Base-by-base conservation (phyloP, 2,113 vertebrate species). In the Cyanoderma ruficeps region DNA sequence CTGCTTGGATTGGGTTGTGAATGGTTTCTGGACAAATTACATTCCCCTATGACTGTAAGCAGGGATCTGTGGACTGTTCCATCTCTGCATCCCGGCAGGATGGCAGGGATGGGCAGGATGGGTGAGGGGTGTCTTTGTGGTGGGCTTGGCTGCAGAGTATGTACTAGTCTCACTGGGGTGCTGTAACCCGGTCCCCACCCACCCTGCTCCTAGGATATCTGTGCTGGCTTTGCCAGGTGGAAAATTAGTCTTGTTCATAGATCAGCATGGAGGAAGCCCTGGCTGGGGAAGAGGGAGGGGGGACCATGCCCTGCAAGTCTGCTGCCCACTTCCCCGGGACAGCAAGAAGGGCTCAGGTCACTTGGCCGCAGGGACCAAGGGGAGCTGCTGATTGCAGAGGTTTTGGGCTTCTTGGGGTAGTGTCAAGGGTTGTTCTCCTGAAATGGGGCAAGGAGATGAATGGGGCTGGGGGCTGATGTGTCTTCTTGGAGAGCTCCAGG, bases 261-360 rank as follows among this genome's bases (percentile, higher is more conserved):
- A 33, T 30, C 33, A 75, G 60, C 11, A 8, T 0, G 25, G 50
- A 74, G 30, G 60, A 65, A 68, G 10, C 3, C 16, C 21, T 44
- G 47, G 27, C 9, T 71, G 55, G 22, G 22, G 49, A 61, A 39
- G 27, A 28, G 30, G 18, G 22, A 18, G 6, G 1, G 7, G 4
- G 19, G 1, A 33, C 0, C 1, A 28, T 35, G 11, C 0, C 2
- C 53, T 63, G 18, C 39, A 46, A 55, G 31, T 39, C 59, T 64
- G 33, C n/a, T 24, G 39, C 16, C 18, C 59, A 10, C 75, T 60
- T 55, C 15, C 18, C 20, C 2, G 1, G 53, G 49, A n/a, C 19
- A 55, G n/a, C 3, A 2, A 47, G 35, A 64, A 50, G n/a, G 35
- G 31, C 63, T 82, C 8, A 10, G 39, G 30, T 16, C 31, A 52